phyloP scores from a whole-genome alignment of 1,140 invertebrate species.

The Drosophila bifasciata region DNA sequence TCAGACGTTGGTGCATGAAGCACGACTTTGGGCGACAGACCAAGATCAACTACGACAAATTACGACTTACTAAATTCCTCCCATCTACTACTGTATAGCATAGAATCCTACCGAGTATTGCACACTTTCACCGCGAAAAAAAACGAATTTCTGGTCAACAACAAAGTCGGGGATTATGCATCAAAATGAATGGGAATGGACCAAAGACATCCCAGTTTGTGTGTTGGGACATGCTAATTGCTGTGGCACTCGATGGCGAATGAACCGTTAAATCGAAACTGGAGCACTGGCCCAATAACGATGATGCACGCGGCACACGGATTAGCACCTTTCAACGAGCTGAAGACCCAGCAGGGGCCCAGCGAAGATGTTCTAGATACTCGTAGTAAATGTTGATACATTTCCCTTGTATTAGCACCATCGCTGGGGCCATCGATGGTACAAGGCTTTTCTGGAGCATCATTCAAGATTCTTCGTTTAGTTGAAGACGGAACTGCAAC shows the following conservation, averaged over 20 bases:
- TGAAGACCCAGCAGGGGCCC: slow-evolving; percentile 4
- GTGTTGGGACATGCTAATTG: slow-evolving; percentile 62
- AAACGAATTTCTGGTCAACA: slow-evolving; percentile 60
- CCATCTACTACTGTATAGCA: slow-evolving; percentile 8
- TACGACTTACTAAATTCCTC: slow-evolving; percentile 35
- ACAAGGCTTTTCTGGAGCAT: slow-evolving; percentile 60
- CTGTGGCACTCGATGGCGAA: slow-evolving; percentile 55
- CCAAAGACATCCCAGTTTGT: slow-evolving; percentile 9
- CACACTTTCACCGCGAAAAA: slow-evolving; percentile 76
- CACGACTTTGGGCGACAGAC: slow-evolving; percentile 10
- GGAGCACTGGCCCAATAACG: slow-evolving; percentile 71
- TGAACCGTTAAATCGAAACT: slow-evolving; percentile 78
- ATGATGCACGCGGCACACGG: slow-evolving; percentile 50
- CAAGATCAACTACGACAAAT: slow-evolving; percentile 15
- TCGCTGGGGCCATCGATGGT: slow-evolving; percentile 13
- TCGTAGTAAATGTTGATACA: slow-evolving; percentile 7
- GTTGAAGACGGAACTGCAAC: slow-evolving; percentile 51
- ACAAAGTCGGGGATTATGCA: slow-evolving; percentile 53
- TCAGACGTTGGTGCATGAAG: slow-evolving; percentile 20
- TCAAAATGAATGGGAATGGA: slow-evolving; percentile 63
- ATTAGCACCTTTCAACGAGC: slow-evolving; percentile 72
- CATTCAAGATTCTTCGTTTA: slow-evolving; percentile 39
- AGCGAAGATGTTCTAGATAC: slow-evolving; percentile 68
- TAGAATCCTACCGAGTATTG: slow-evolving; percentile 35
- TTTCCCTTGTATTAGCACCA: slow-evolving; percentile 64